These are phyloP conservation scores for Scomber scombrus DNA, from an alignment of 2,113 vertebrate species.

Conservation along the genomic window DNA sequence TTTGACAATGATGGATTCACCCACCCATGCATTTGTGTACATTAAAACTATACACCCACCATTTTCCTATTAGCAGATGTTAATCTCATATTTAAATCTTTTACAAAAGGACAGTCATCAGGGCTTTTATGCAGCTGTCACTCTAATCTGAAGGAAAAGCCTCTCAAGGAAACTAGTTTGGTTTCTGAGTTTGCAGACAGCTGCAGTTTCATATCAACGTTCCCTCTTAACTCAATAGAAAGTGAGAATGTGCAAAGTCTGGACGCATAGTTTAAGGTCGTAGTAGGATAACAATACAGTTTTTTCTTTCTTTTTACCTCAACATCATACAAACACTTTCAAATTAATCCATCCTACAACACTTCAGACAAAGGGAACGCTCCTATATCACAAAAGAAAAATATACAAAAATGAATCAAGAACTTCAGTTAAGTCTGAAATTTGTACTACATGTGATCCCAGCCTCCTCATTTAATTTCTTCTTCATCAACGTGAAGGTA, in stretches of 20 bases:
- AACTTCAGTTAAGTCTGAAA: not conserved
- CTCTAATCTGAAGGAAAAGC: conserved; percentile 36
- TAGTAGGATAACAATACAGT: conserved; percentile 19
- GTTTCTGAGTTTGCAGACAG: conserved; percentile 34
- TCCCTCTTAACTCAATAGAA: conserved; percentile 39
- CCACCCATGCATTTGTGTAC: conserved; percentile 59
- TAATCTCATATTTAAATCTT: conserved; percentile 53
- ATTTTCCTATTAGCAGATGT: not conserved
- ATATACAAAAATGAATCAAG: not conserved
- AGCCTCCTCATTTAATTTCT: conserved; percentile 20
- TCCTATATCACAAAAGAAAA: not conserved
- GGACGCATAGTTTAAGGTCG: conserved; percentile 23
- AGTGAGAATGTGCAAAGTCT: conserved; percentile 33
- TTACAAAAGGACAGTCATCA: conserved; percentile 37
- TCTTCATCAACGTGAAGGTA: conserved; percentile 63
- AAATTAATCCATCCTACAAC: not conserved
- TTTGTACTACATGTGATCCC: conserved; percentile 9
- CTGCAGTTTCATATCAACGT: conserved; percentile 25
- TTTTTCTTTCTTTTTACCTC: conserved; percentile 13
- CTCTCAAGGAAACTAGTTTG: conserved; percentile 16
- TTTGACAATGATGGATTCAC: conserved; percentile 59
- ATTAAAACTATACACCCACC: conserved; percentile 41
- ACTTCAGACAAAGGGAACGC: not conserved
- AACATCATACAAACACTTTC: not conserved
- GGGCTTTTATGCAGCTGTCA: conserved; percentile 21